These are phyloP conservation scores for Teinopalpus imperialis DNA, from an alignment of 2,888 invertebrate genomes.

Conservation along the genomic window DNA sequence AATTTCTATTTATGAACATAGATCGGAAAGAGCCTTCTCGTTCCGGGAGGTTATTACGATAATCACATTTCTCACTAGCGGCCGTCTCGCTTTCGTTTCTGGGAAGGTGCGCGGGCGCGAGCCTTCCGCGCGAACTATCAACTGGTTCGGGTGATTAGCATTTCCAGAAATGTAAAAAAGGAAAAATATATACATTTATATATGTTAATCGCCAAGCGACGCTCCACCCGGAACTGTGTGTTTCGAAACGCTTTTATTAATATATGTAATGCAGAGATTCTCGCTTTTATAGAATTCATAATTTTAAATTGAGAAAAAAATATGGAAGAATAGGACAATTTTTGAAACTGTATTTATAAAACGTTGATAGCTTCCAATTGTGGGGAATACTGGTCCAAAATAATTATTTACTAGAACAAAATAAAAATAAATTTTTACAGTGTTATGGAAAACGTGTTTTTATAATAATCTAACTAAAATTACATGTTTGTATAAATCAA, in stretches of 20 bases:
- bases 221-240: constrained; percentile 17
- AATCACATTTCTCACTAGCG: constrained; percentile 74
- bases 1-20: constrained; percentile 50
- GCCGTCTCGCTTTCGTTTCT: constrained; percentile 74
- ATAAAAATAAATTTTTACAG: too few relatives aligned
- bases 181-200: constrained; percentile 35
- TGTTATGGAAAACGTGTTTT: too few relatives aligned
- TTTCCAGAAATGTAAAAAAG: constrained; percentile 70
- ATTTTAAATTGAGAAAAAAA: constrained; percentile 1
- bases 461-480: too few relatives aligned
- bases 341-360: too few relatives aligned
- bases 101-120: constrained; percentile 57
- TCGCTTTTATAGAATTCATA: background rate
- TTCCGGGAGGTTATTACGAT: constrained; percentile 76
- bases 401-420: too few relatives aligned
- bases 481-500: too few relatives aligned
- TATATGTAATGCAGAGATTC: background rate
- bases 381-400: too few relatives aligned
- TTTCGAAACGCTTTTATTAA: background rate
- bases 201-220: constrained; percentile 12
- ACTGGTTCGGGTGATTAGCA: constrained; percentile 69
- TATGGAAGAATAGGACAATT: background rate
- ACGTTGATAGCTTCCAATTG: too few relatives aligned
- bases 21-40: constrained; percentile 61
- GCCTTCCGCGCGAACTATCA: constrained; percentile 71